A percentile compares a stretch with the other conserved stretches of the same genome.
phyloP scores from a whole-genome alignment of 1,140 invertebrate genomes.

The Stenopsyche tienmushanensis region DNA sequence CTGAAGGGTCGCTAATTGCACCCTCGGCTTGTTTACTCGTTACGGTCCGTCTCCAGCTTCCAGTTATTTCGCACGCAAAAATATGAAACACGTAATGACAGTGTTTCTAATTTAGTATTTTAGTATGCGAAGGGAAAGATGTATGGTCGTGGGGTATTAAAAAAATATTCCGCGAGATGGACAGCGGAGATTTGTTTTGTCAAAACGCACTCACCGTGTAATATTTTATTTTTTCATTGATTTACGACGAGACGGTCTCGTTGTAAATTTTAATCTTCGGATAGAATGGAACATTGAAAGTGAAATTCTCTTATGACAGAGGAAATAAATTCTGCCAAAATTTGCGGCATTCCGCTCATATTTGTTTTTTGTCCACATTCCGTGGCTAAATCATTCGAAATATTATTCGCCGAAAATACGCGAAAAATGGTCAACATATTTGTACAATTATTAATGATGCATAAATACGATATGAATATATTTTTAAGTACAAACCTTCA shows the following conservation, averaged over 20 bases:
- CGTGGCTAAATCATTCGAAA: too few species aligned
- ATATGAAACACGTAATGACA: background rate
- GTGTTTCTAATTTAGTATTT: conserved; percentile 5
- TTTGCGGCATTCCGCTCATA: too few species aligned
- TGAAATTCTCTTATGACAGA: too few species aligned
- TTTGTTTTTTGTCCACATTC: too few species aligned
- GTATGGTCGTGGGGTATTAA: background rate
- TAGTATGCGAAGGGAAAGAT: background rate
- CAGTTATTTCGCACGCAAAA: background rate
- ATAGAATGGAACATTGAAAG: too few species aligned
- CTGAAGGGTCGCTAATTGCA: conserved; percentile 4
- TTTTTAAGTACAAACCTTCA: too few species aligned
- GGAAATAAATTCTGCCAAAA: too few species aligned
- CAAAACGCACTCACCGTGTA: background rate
- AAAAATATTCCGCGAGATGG: background rate
- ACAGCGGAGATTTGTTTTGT: background rate
- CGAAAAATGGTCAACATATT: too few species aligned
- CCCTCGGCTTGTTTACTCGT: conserved; percentile 3
- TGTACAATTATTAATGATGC: too few species aligned
- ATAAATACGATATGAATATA: too few species aligned
- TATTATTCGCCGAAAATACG: too few species aligned
- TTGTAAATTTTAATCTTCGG: too few species aligned
- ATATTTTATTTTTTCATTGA: background rate
- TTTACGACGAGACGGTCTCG: background rate
- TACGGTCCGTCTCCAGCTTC: background rate